Base-by-base conservation (phyloP, 1,140 invertebrate genomes). In the Conus betulinus region DNA sequence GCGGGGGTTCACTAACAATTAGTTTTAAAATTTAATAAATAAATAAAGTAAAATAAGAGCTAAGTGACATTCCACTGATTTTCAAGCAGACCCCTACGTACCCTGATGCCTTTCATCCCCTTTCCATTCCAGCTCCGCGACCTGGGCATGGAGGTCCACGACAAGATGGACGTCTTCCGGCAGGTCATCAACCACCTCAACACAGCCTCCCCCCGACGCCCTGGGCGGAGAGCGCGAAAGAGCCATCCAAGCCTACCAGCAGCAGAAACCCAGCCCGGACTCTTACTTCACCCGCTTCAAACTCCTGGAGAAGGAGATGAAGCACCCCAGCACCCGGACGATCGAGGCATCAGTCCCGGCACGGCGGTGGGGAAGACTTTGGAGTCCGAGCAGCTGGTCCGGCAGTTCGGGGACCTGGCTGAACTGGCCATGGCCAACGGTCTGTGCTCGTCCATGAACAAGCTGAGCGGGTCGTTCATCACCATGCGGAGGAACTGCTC, bases 381-480 rank as follows among this genome's bases (percentile, higher is more conserved):
- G 20, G 71, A 78, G 20, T 20, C 85, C 3, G 74, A 17, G 52
- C 20, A 13, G 20, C 71, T 87, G 15, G n/a, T 89, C 52, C 71
- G 86, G 60, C 88, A 85, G 82, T 85, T 89, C 74, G 88, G 84
- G 7, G 78, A 89, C 88, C 74, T 89, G 4, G 88, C 88, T 17
- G 88, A 89, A 76, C 71, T 89, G 84, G 84, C 88, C 57, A 89
- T 89, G 88, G 88, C 88, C 57, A 89, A 89, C 88, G 88, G 83
- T 8, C 15, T 89, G 67, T 89, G 88, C 57, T 67, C 88, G 3
- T 89, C 88, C 13, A 25, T 85, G 23, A 89, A 89, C 84, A 89
- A 85, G 78, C 78, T 89, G 74, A 81, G 88, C 76, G 88, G 88
- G 4, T 76, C 52, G 52, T 89, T 85, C 88, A 51, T 89, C 23